A percentile compares a stretch with the other conserved stretches of the same genome.
Conservation (phyloP, 2,888 invertebrate genomes). For the Apocheima hispidaria region DNA sequence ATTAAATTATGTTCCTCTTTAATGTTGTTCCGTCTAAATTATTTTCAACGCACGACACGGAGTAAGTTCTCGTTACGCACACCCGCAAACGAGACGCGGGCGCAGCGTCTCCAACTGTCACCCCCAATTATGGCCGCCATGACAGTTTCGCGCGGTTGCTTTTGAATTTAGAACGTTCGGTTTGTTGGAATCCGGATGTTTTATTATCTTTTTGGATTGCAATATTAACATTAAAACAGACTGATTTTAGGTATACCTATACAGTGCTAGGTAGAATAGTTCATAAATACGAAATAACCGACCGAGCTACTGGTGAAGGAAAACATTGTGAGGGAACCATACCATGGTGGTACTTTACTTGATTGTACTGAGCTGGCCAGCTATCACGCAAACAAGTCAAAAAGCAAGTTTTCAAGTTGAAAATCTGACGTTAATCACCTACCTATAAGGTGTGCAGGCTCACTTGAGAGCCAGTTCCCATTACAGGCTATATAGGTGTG, state of each 20-base stretch:
- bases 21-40: slow-evolving; percentile 66
- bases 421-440: no score
- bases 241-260: not conserved
- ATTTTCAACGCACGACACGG: slow-evolving; percentile 66
- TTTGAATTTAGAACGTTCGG: slow-evolving; percentile 75
- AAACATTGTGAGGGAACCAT: no score
- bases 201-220: slow-evolving; percentile 52
- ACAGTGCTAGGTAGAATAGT: not conserved
- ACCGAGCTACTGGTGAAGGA: no score
- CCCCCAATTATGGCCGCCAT: slow-evolving; percentile 79
- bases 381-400: no score
- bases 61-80: slow-evolving; percentile 74
- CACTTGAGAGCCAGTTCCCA: no score
- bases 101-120: slow-evolving; percentile 75
- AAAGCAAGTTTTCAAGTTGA: no score
- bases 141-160: slow-evolving; percentile 79
- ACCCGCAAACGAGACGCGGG: slow-evolving; percentile 70
- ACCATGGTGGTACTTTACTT: no score
- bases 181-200: slow-evolving; percentile 51
- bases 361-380: no score
- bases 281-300: not conserved
- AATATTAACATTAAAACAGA: slow-evolving; percentile 13
- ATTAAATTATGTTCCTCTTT: slow-evolving; percentile 66
- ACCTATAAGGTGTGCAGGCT: no score
- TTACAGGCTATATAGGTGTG: no score